Evolutionary conservation across 1,140 invertebrate species (phyloP).

Genomic region (Trichonephila clavipes): DNA sequence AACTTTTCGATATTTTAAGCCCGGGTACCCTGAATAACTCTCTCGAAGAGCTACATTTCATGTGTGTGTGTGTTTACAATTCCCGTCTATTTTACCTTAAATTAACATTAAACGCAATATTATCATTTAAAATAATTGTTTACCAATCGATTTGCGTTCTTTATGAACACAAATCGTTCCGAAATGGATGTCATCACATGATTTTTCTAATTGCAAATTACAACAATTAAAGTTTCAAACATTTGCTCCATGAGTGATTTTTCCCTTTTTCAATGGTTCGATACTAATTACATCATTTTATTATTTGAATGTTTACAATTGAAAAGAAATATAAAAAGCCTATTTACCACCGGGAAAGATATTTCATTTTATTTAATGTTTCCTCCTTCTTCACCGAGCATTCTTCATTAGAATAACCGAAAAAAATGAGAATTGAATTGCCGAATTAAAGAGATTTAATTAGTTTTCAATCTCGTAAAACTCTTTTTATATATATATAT

Average conservation of each 20-base stretch:
- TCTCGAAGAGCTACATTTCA: too few relatives aligned
- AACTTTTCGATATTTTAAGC: too few relatives aligned
- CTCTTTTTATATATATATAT: too few relatives aligned
- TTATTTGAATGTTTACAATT: constrained; percentile 11
- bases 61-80: too few relatives aligned
- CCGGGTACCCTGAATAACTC: too few relatives aligned
- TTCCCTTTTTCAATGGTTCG: neutral
- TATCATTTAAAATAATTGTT: too few relatives aligned
- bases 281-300: neutral
- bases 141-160: too few relatives aligned
- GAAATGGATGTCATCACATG: too few relatives aligned
- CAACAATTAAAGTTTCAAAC: neutral
- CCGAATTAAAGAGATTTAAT: constrained; percentile 22
- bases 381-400: neutral
- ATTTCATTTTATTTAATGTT: neutral
- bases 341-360: neutral
- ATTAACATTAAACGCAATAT: too few relatives aligned
- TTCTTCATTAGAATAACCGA: neutral
- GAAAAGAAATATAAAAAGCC: neutral
- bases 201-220: too few relatives aligned
- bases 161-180: too few relatives aligned
- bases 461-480: constrained; percentile 33
- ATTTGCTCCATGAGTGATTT: neutral
- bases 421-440: constrained; percentile 25
- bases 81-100: too few relatives aligned